Conservation (phyloP, 2,113 vertebrate genomes). For the Haplotaxodon microlepis region DNA sequence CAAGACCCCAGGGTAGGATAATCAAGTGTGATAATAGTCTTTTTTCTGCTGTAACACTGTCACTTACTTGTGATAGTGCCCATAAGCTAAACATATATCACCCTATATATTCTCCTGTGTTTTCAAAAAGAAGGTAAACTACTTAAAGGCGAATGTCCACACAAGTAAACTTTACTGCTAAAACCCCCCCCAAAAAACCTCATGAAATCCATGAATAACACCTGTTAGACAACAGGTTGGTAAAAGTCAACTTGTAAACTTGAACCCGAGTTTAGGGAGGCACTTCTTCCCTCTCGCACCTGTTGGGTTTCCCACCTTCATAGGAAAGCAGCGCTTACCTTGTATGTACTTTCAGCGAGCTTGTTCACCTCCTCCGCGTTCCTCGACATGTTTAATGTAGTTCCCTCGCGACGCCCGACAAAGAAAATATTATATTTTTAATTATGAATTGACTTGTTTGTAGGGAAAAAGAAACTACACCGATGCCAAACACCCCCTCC, state of each 20-base stretch:
- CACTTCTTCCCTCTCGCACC: slow-evolving; percentile 2
- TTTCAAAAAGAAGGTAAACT: not conserved
- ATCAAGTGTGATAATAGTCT: not conserved
- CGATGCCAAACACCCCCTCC: not conserved
- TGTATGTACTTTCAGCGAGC: slow-evolving; percentile 91
- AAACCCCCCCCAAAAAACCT: rapidly evolving
- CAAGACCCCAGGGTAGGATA: not conserved
- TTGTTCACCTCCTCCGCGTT: slow-evolving; percentile 85
- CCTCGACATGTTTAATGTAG: slow-evolving; percentile 77
- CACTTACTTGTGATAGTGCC: not conserved
- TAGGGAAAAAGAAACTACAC: not conserved
- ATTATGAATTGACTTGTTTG: not conserved
- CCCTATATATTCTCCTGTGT: not conserved
- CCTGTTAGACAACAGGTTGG: not conserved
- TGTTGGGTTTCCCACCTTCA: slow-evolving; percentile 30
- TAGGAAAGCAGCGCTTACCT: slow-evolving; percentile 66
- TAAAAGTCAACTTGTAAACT: not conserved
- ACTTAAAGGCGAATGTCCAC: not conserved
- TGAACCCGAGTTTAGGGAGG: not conserved
- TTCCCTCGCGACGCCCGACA: not conserved
- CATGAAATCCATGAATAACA: not conserved
- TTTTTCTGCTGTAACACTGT: not conserved
- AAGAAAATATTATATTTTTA: not conserved
- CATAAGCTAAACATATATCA: not conserved
- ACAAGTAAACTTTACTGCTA: not conserved